Conservation (phyloP, 2,113 vertebrate species). For the Cottus gobio region DNA sequence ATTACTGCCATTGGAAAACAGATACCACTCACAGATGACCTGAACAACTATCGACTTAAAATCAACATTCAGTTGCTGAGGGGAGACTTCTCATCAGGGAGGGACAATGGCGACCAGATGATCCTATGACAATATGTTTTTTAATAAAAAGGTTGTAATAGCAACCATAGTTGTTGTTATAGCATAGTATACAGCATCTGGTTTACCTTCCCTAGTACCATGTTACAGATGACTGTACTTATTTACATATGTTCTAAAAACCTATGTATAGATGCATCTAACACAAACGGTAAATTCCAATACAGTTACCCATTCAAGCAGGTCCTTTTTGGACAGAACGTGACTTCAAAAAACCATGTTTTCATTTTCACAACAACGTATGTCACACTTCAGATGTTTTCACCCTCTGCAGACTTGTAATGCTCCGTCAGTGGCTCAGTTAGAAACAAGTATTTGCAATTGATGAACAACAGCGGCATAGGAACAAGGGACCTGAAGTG, state of each 20-base stretch:
- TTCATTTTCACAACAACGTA: constrained; percentile 7
- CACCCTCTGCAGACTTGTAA: constrained; percentile 16
- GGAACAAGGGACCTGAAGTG: constrained; percentile 35
- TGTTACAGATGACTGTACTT: neutral
- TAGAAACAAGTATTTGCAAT: constrained; percentile 6
- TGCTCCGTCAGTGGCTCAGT: constrained; percentile 10
- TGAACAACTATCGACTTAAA: constrained; percentile 22
- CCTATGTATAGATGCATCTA: neutral
- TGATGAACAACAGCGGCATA: constrained; percentile 26
- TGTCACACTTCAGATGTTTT: constrained; percentile 8
- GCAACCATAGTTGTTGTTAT: too few relatives aligned
- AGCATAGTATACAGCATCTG: neutral
- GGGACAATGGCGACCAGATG: neutral
- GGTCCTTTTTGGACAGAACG: neutral
- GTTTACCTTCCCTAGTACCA: neutral
- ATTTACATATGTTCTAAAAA: constrained; percentile 11
- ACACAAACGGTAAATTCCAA: too few relatives aligned
- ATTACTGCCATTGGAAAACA: neutral
- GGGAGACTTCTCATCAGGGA: constrained; percentile 1
- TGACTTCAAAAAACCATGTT: constrained; percentile 4
- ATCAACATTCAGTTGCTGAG: neutral
- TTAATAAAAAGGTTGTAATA: constrained; percentile 7
- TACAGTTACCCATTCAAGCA: neutral
- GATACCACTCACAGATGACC: constrained; percentile 26
- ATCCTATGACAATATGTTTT: neutral